Evolutionary conservation across 1,140 invertebrate genomes (phyloP).

Genomic region (Drosophila pseudoobscura): DNA sequence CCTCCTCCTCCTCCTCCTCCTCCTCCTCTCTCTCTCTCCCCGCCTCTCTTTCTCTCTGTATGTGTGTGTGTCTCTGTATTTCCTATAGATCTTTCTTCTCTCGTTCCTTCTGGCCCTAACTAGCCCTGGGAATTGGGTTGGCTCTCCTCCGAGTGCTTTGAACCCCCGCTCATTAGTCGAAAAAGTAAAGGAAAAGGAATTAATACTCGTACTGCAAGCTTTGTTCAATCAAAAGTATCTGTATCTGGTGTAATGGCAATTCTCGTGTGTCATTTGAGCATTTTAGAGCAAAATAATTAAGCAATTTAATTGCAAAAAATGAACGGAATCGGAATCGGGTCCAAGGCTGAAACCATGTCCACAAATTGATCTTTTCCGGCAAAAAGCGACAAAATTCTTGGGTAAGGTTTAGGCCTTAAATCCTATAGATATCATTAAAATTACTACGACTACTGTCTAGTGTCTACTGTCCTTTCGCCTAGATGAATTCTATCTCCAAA

Average conservation of each 20-base stretch:
- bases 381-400: not conserved
- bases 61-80: no score
- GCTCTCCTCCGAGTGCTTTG: constrained; percentile 10
- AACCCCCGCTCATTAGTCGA: constrained; percentile 5
- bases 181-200: constrained; percentile 16
- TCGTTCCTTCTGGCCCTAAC: constrained; percentile 21
- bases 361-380: constrained; percentile 39
- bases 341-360: not conserved
- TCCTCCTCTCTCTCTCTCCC: constrained; percentile 2
- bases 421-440: no score
- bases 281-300: constrained; percentile 27
- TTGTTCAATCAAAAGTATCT: constrained; percentile 12
- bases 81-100: no score
- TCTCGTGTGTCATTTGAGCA: constrained; percentile 1
- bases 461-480: no score
- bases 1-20: not conserved
- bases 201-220: constrained; percentile 8
- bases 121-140: constrained; percentile 41
- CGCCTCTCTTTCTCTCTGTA: no score
- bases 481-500: no score
- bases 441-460: no score
- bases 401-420: not conserved
- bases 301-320: constrained; percentile 18
- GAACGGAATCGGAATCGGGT: not conserved
- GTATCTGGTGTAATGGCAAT: constrained; percentile 7